Evolutionary conservation across 1,140 invertebrate genomes (phyloP).

Genomic region (Micrasema longulum): DNA sequence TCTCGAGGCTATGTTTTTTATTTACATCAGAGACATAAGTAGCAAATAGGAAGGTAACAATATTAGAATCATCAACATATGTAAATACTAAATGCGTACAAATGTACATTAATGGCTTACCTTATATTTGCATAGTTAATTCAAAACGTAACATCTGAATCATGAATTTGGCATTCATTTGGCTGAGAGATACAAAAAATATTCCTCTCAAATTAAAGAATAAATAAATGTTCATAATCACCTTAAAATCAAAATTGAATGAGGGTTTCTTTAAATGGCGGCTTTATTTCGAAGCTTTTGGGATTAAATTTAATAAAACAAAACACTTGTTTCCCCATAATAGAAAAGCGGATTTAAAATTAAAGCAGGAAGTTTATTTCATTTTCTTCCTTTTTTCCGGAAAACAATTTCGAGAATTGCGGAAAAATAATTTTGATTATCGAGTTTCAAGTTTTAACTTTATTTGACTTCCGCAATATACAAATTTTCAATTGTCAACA

Average conservation of each 20-base stretch:
- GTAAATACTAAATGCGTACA: too few species aligned
- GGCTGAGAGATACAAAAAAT: neutral
- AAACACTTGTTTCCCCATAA: neutral
- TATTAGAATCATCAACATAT: too few species aligned
- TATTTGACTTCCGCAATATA: constrained; percentile 29
- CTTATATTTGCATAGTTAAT: neutral
- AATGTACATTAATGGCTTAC: too few species aligned
- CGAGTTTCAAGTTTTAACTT: constrained; percentile 9
- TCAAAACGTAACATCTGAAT: neutral
- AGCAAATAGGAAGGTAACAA: too few species aligned
- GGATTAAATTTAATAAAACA: neutral
- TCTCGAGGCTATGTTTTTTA: too few species aligned
- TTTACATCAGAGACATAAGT: too few species aligned
- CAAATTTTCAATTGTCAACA: constrained; percentile 1
- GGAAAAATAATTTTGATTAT: constrained; percentile 24
- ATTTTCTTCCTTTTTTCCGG: neutral
- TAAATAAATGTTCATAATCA: too few species aligned
- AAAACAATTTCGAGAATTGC: neutral
- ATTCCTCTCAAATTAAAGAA: neutral
- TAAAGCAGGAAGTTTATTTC: neutral
- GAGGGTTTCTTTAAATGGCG: neutral
- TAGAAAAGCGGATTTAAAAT: too few species aligned
- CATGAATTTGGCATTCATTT: neutral
- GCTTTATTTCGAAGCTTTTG: neutral
- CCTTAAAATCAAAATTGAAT: neutral